Evolutionary conservation across 2,113 vertebrate genomes (phyloP).

Genomic region (Seriola quinqueradiata): DNA sequence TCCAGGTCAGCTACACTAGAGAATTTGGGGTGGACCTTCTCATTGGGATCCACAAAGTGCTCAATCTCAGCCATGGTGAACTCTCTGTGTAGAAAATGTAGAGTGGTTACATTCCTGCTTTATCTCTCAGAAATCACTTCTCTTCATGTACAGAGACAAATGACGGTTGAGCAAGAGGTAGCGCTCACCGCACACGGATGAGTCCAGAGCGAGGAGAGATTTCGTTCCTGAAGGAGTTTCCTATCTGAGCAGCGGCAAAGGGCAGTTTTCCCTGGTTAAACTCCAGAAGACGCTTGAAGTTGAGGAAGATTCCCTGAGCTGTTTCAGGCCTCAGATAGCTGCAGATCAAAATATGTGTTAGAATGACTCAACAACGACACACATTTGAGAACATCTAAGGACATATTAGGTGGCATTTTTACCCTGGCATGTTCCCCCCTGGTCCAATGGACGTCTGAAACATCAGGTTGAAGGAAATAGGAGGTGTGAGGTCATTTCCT

Average conservation of each 20-base stretch:
- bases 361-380: too few relatives aligned
- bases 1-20: slow-evolving; percentile 90
- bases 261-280: slow-evolving; percentile 99
- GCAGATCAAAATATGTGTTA: slow-evolving; percentile 5
- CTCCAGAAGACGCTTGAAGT: slow-evolving; percentile 98
- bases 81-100: slow-evolving; percentile 84
- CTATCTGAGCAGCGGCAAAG: slow-evolving; percentile 98
- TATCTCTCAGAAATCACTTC: background rate
- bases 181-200: slow-evolving; percentile 94
- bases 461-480: slow-evolving; percentile 98
- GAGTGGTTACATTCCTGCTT: background rate
- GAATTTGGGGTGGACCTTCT: slow-evolving; percentile 96
- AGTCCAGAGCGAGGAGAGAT: slow-evolving; percentile 98
- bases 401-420: background rate
- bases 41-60: slow-evolving; percentile 97
- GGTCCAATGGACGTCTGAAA: slow-evolving; percentile 99
- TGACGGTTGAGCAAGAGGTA: background rate
- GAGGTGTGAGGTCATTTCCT: slow-evolving; percentile 94
- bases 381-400: accelerated
- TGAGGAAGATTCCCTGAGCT: slow-evolving; percentile 99
- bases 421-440: slow-evolving; percentile 97
- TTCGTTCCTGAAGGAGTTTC: slow-evolving; percentile 98
- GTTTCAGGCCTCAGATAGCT: slow-evolving; percentile 99
- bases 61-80: slow-evolving; percentile 99
- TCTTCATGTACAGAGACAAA: background rate